These are phyloP conservation scores for Glomeris marginata DNA, from an alignment of 2,888 invertebrate species.

Conservation along the genomic window DNA sequence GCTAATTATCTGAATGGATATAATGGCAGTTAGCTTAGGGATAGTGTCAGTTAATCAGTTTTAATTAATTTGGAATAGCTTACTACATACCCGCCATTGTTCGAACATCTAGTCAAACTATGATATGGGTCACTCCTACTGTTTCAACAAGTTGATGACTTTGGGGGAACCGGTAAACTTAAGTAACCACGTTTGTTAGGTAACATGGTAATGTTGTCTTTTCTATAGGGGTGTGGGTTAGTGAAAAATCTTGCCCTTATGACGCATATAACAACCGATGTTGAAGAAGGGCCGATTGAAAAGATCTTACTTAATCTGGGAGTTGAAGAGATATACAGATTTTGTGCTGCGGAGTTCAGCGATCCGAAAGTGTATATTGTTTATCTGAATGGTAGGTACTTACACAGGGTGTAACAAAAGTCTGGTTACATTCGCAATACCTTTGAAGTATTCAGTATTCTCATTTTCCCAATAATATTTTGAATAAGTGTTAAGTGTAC, in stretches of 20 bases:
- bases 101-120: not conserved
- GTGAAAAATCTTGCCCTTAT: constrained; percentile 98
- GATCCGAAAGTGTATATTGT: constrained; percentile 65
- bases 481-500: too few relatives aligned
- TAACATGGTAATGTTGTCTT: not conserved
- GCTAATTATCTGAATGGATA: too few relatives aligned
- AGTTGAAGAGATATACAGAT: constrained; percentile 70
- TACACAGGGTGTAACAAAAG: too few relatives aligned
- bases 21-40: too few relatives aligned
- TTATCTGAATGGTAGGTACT: constrained; percentile 69
- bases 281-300: constrained; percentile 98
- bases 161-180: too few relatives aligned
- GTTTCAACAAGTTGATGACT: too few relatives aligned
- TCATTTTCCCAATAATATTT: too few relatives aligned
- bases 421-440: too few relatives aligned
- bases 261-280: constrained; percentile 99
- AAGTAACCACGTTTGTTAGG: too few relatives aligned
- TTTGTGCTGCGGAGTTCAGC: constrained; percentile 74
- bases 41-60: too few relatives aligned
- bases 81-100: not conserved
- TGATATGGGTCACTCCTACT: not conserved
- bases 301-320: constrained; percentile 74
- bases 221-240: constrained; percentile 46
- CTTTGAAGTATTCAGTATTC: too few relatives aligned
- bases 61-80: not conserved